Conservation (phyloP, 1,140 invertebrate genomes). For the Brachionus manjavacas region DNA sequence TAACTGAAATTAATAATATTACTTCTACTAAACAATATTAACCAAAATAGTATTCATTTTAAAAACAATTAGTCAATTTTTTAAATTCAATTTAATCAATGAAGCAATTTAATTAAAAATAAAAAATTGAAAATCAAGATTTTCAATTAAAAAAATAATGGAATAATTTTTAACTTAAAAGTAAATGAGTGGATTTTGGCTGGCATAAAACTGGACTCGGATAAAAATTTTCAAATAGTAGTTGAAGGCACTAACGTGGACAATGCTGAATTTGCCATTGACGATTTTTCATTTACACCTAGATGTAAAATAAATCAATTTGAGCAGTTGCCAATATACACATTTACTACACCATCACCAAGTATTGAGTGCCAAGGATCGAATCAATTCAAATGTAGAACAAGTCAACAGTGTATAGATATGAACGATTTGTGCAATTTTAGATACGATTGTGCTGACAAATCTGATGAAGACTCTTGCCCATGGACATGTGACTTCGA, state of each 20-base stretch:
- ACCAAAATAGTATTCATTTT: too few relatives aligned
- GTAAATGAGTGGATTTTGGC: conserved; percentile 34
- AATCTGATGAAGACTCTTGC: conserved; percentile 52
- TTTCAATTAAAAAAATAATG: too few relatives aligned
- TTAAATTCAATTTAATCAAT: too few relatives aligned
- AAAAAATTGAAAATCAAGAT: too few relatives aligned
- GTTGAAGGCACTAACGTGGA: not conserved
- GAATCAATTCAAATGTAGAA: conserved; percentile 34
- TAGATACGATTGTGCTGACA: conserved; percentile 49
- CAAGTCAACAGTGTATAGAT: conserved; percentile 45
- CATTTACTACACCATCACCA: conserved; percentile 26
- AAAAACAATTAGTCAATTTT: too few relatives aligned
- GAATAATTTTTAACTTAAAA: not conserved
- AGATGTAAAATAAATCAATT: conserved; percentile 42
- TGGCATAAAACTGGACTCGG: not conserved
- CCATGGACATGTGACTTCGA: conserved; percentile 44
- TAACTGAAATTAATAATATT: too few relatives aligned
- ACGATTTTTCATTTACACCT: conserved; percentile 53
- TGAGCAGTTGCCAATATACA: conserved; percentile 20
- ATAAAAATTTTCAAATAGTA: conserved; percentile 22
- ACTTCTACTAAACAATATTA: too few relatives aligned
- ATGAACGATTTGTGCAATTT: conserved; percentile 51
- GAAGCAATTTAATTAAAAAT: too few relatives aligned
- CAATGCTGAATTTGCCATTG: conserved; percentile 46
- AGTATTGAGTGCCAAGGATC: not conserved